Evolutionary conservation across 2,797 vertebrate species (phyloP), one percentile per base, ranked within the genome.

Genomic region (Lerista edwardsae): DNA sequence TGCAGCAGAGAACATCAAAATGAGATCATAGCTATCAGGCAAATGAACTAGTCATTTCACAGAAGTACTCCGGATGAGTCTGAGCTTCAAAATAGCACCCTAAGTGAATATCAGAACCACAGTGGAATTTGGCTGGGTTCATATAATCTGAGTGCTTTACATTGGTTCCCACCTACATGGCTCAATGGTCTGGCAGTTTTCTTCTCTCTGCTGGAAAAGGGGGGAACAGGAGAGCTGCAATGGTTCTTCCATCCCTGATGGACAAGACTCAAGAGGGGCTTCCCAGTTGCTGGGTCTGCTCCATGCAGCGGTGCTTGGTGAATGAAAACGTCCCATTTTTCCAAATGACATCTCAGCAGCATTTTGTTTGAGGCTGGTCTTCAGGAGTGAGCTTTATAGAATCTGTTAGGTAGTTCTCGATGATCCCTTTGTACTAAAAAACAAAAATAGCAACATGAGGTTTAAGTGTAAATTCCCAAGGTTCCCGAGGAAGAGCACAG

Each of bases 301-400:
- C 23, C 31, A 31, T 27, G 15, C 51, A 31, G 27, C 34, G 64
- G 34, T 36, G 31, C 61, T 47, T 8, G 73, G 4, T 21, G 4
- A 75, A 23, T 55, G 4, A 29, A 57, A 80, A 77, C 0, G 2
- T 36, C 79, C 3, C 62, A n/a, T 0, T 0, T 21, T 68, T 2
- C 51, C 0, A 29, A 65, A 77, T 15, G 31, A 36, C 19, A n/a
- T 81, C 21, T 0, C 1, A 11, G 92, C 96, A 97, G 90, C 96
- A 96, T 11, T 87, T 85, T 10, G 84, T 93, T 68, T 36, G 91
- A 65, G 94, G 84, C 72, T 94, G 92, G 72, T 94, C 87, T 0
- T 89, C 74, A 10, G 95, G 91, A 0, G 92, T 94, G 77, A 97
- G 94, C 79, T 96, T 97, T 94, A 97, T 96, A 90, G 97, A 97